Percentiles rank a stretch among this genome's conserved stretches.
Conservation (phyloP, 2,797 vertebrate genomes). For the Rhinogobio ventralis region DNA sequence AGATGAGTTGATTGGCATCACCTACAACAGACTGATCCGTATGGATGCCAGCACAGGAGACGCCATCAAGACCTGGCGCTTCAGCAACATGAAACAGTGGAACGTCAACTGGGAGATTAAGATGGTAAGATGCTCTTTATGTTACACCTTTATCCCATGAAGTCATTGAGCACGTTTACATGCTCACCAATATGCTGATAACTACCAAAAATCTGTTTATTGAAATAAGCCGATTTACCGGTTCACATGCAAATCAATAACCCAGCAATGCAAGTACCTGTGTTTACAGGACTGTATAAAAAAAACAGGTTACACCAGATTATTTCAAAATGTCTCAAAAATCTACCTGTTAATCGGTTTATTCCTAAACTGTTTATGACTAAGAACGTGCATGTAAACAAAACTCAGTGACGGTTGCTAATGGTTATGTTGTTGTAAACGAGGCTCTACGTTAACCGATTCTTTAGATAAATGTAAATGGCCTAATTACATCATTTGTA, state of each 20-base stretch:
- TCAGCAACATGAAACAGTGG: conserved; percentile 99
- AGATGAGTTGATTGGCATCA: conserved; percentile 96
- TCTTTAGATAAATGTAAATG: background rate
- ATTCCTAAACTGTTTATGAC: too few species aligned
- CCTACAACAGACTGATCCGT: conserved; percentile 95
- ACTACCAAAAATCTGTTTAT: too few species aligned
- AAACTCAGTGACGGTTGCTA: background rate
- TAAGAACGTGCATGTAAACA: too few species aligned
- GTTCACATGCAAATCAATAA: too few species aligned
- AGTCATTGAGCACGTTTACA: background rate
- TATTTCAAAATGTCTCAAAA: too few species aligned
- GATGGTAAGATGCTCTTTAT: conserved; percentile 82
- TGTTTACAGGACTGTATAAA: too few species aligned
- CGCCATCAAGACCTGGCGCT: conserved; percentile 96
- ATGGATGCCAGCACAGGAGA: conserved; percentile 95
- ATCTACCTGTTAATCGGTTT: too few species aligned
- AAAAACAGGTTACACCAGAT: too few species aligned
- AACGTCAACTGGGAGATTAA: conserved; percentile 99
- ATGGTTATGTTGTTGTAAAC: background rate
- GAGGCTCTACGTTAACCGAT: background rate
- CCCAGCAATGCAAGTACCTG: too few species aligned
- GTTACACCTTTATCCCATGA: background rate
- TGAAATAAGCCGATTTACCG: too few species aligned
- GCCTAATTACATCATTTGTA: too few species aligned
- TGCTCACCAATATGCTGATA: too few species aligned